Evolutionary conservation across 1,140 invertebrate species (phyloP).

Genomic region (Aphis gossypii): DNA sequence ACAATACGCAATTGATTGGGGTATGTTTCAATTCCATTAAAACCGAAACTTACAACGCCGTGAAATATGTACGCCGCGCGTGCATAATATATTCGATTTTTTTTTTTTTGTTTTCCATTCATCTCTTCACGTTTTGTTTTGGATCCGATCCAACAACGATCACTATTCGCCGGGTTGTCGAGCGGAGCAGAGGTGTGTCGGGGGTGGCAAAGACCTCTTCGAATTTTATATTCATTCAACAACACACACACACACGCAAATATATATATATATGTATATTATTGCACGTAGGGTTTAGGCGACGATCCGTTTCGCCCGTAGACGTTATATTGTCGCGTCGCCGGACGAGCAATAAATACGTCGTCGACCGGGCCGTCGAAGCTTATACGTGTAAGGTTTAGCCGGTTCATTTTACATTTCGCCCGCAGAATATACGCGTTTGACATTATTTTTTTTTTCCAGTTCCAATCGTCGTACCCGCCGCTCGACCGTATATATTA

Average conservation of each 20-base stretch:
- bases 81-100: not conserved
- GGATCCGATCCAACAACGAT: conserved; percentile 38
- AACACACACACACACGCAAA: not conserved
- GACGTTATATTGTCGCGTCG: conserved; percentile 15
- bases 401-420: not conserved
- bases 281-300: not conserved
- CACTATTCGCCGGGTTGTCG: not conserved
- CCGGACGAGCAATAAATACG: conserved; percentile 38
- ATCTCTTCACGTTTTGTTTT: not conserved
- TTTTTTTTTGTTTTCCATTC: not conserved
- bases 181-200: too few relatives aligned
- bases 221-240: conserved; percentile 13
- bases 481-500: not conserved
- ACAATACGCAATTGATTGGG: conserved; percentile 53
- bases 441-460: conserved; percentile 31
- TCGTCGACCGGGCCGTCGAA: not conserved
- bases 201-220: not conserved
- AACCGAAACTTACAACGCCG: not conserved
- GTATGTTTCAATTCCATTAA: conserved; percentile 54
- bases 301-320: conserved; percentile 19
- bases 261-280: not conserved
- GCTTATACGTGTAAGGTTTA: conserved; percentile 9
- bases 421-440: not conserved
- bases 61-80: not conserved
- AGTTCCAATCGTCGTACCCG: not conserved